Conservation (phyloP, 2,113 vertebrate genomes). For the Urocolius indicus region DNA sequence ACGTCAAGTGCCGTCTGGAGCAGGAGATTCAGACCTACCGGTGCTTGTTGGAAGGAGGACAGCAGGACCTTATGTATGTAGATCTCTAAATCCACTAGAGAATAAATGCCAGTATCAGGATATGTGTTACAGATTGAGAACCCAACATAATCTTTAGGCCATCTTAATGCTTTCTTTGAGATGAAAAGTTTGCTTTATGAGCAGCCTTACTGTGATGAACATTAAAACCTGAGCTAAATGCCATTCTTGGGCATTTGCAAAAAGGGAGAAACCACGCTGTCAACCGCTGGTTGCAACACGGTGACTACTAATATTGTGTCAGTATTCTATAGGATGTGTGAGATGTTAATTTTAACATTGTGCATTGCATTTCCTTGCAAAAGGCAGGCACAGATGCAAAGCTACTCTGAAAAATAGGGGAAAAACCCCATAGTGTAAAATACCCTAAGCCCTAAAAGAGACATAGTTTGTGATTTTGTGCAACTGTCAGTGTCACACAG, state of each 20-base stretch:
- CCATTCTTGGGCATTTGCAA: neutral
- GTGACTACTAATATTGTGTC: neutral
- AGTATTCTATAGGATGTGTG: neutral
- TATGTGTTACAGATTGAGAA: neutral
- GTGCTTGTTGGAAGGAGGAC: constrained; percentile 81
- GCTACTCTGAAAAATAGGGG: neutral
- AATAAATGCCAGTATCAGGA: neutral
- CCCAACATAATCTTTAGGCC: neutral
- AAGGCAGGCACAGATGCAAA: neutral
- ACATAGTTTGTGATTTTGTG: neutral
- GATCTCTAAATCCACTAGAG: neutral
- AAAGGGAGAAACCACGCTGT: neutral
- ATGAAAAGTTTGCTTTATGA: neutral
- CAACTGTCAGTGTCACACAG: neutral
- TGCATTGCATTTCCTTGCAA: neutral
- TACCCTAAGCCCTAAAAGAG: neutral
- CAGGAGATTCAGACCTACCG: constrained; percentile 87
- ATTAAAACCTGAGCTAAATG: neutral
- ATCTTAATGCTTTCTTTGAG: neutral
- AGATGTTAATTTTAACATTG: neutral
- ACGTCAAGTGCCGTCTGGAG: constrained; percentile 87
- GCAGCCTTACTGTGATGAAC: neutral
- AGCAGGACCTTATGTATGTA: constrained; percentile 72
- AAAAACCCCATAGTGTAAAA: neutral
- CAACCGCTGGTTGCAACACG: neutral